Conservation (phyloP, 2,797 vertebrate species). For the Enteromius fasciolatus region DNA sequence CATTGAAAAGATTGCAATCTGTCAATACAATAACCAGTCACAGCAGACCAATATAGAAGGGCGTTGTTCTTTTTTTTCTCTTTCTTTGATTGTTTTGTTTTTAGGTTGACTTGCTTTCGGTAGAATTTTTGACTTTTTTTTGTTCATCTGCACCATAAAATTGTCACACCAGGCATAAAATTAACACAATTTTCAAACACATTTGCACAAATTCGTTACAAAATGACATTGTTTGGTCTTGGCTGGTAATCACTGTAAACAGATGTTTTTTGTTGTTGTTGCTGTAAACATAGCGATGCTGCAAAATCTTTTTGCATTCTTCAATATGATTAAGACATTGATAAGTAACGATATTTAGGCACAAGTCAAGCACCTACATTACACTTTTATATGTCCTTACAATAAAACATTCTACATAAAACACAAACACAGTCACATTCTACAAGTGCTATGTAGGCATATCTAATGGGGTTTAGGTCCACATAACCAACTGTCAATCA, state of each 20-base stretch:
- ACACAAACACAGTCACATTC: conserved; percentile 33
- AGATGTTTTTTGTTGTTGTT: conserved; percentile 59
- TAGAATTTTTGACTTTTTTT: background rate
- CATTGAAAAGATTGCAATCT: conserved; percentile 64
- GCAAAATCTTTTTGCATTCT: conserved; percentile 70
- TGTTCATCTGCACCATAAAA: conserved; percentile 59
- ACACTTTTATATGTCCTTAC: conserved; percentile 68
- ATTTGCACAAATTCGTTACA: conserved; percentile 66
- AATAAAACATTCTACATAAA: conserved; percentile 68
- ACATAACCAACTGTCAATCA: background rate
- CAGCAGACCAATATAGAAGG: conserved; percentile 71
- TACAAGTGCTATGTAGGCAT: conserved; percentile 40
- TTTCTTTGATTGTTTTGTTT: conserved; percentile 63
- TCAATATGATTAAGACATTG: conserved; percentile 66
- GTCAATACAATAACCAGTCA: conserved; percentile 67
- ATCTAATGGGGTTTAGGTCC: conserved; percentile 47
- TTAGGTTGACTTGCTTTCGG: background rate
- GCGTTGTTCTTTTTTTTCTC: conserved; percentile 67
- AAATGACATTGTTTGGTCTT: conserved; percentile 71
- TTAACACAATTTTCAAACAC: conserved; percentile 56
- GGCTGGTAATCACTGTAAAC: conserved; percentile 78
- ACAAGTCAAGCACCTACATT: conserved; percentile 73
- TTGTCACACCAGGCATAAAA: conserved; percentile 54
- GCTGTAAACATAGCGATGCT: conserved; percentile 72
- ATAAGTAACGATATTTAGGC: conserved; percentile 73